Evolutionary conservation across 2,797 vertebrate genomes (phyloP).

Genomic region (Chiropotes sagulatus): DNA sequence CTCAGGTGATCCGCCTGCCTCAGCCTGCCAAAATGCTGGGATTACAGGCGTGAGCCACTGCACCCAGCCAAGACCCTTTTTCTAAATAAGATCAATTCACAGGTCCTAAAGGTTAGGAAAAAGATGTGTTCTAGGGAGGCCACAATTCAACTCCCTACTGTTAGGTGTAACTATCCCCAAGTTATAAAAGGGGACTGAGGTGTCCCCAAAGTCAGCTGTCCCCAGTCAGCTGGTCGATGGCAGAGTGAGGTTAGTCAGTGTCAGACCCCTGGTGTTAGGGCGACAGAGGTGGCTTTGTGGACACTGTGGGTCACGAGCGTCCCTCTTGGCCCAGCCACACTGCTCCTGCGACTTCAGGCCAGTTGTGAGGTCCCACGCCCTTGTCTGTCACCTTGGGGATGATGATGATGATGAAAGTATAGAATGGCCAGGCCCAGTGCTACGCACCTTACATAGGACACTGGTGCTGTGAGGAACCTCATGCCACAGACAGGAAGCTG

Average conservation of each 20-base stretch:
- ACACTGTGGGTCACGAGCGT: rapidly evolving
- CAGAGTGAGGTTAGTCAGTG: neutral
- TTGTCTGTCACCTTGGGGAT: neutral
- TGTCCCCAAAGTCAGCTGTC: neutral
- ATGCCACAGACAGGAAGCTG: neutral
- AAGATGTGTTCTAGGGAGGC: neutral
- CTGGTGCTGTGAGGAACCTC: rapidly evolving
- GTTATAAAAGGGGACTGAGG: neutral
- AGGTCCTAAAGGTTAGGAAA: neutral
- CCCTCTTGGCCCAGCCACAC: neutral
- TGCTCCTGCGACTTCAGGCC: neutral
- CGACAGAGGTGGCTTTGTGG: neutral
- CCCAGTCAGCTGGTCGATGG: neutral
- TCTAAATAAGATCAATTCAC: neutral
- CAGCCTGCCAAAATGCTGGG: neutral
- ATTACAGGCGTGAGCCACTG: neutral
- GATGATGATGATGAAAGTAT: neutral
- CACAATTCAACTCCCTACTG: neutral
- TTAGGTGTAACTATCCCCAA: neutral
- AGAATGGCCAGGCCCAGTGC: neutral
- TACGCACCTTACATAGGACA: neutral
- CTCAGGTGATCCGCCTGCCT: neutral
- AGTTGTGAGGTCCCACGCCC: rapidly evolving
- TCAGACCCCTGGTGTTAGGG: neutral
- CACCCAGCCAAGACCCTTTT: neutral